Conservation (phyloP, 2,113 vertebrate genomes). For the Xenopus laevis region DNA sequence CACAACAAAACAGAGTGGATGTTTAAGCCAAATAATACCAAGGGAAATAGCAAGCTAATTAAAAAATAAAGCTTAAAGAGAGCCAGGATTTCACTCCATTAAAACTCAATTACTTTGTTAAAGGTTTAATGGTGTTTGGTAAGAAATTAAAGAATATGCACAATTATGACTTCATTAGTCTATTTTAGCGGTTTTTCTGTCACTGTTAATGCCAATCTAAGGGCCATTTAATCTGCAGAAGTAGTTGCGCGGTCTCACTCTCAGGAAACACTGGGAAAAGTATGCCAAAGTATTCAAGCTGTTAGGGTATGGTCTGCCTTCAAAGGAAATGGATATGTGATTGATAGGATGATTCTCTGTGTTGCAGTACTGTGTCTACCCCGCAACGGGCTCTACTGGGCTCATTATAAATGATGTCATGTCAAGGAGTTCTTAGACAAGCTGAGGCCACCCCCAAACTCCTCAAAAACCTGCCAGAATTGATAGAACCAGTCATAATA, state of each 20-base stretch:
- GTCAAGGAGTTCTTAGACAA: no score
- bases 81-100: slow-evolving; percentile 60
- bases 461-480: no score
- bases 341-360: background rate
- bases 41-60: slow-evolving; percentile 54
- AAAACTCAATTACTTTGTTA: slow-evolving; percentile 65
- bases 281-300: slow-evolving; percentile 4
- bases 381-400: no score
- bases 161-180: slow-evolving; percentile 63
- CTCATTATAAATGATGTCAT: no score
- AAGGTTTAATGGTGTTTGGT: slow-evolving; percentile 60
- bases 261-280: slow-evolving; percentile 10
- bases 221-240: slow-evolving; percentile 52
- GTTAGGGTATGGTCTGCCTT: background rate
- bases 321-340: background rate
- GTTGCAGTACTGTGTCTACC: background rate
- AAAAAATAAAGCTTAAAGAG: slow-evolving; percentile 48
- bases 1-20: slow-evolving; percentile 48
- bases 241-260: slow-evolving; percentile 38
- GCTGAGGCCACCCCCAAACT: no score
- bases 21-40: slow-evolving; percentile 49
- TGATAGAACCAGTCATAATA: no score
- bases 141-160: slow-evolving; percentile 64
- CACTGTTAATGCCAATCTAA: slow-evolving; percentile 49
- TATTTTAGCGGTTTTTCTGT: slow-evolving; percentile 56